Conservation (phyloP, 2,888 invertebrate genomes). For the Leptinotarsa haldemani region DNA sequence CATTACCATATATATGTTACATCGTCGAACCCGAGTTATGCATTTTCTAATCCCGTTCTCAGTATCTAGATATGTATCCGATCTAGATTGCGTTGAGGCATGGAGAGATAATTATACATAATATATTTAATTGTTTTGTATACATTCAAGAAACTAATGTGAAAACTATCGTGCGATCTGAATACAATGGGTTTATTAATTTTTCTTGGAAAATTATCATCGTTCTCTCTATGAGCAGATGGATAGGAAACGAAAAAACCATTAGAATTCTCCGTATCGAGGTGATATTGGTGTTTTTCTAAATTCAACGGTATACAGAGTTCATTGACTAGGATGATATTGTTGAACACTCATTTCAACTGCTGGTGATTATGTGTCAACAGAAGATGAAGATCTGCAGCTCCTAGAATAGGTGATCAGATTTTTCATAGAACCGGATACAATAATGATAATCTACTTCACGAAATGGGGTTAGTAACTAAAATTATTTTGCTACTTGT, state of each 20-base stretch:
- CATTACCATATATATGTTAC: slow-evolving; percentile 44
- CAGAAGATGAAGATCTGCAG: no score
- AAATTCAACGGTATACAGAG: no score
- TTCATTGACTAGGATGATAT: no score
- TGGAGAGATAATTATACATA: slow-evolving; percentile 60
- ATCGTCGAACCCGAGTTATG: slow-evolving; percentile 49
- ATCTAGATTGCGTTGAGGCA: slow-evolving; percentile 53
- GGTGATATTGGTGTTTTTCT: no score
- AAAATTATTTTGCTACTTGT: no score
- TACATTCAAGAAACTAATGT: slow-evolving; percentile 49
- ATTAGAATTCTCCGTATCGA: neutral
- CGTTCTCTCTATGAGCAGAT: neutral
- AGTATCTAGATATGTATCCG: slow-evolving; percentile 57
- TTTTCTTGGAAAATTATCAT: slow-evolving; percentile 24
- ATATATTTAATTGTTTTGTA: slow-evolving; percentile 62
- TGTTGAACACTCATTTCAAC: no score
- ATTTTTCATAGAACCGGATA: no score
- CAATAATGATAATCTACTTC: no score
- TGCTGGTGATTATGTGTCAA: no score
- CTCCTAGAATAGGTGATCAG: no score
- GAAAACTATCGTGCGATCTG: slow-evolving; percentile 41
- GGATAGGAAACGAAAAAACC: slow-evolving; percentile 1
- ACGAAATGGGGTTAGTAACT: no score
- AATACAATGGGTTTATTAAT: slow-evolving; percentile 36
- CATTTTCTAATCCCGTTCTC: slow-evolving; percentile 53